A percentile compares a stretch with the other conserved stretches of the same genome.
Conservation (phyloP, 1,140 invertebrate species). For the Sycobia sp. region DNA sequence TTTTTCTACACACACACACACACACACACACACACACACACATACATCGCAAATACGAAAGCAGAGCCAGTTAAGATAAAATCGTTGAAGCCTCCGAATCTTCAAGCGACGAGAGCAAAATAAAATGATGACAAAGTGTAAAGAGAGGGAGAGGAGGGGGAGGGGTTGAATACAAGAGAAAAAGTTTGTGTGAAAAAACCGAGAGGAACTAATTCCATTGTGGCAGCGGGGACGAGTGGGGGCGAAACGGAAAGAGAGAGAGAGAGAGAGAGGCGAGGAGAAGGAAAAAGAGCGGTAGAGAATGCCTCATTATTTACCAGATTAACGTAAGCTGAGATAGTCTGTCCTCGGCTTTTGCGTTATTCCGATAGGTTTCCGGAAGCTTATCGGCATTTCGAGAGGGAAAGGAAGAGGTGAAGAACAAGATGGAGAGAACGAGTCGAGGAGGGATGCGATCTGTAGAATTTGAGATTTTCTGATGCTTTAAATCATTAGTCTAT, state of each 20-base stretch:
- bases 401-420: neutral
- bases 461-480: too few relatives aligned
- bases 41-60: neutral
- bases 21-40: neutral
- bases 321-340: constrained; percentile 34
- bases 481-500: too few relatives aligned
- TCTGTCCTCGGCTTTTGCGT: constrained; percentile 27
- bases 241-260: neutral
- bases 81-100: constrained; percentile 17
- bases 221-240: neutral
- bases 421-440: too few relatives aligned
- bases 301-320: constrained; percentile 36
- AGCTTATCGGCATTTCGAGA: constrained; percentile 27
- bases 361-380: constrained; percentile 32
- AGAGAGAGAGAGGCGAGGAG: neutral
- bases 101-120: constrained; percentile 16
- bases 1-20: neutral
- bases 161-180: neutral
- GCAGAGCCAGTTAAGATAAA: constrained; percentile 18
- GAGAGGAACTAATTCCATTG: constrained; percentile 6
- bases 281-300: neutral
- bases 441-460: neutral
- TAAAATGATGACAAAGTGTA: constrained; percentile 31
- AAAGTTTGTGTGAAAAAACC: too few relatives aligned
- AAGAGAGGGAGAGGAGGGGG: neutral